Evolutionary conservation across 2,888 invertebrate species (phyloP).

Genomic region (Trissolcus japonicus): DNA sequence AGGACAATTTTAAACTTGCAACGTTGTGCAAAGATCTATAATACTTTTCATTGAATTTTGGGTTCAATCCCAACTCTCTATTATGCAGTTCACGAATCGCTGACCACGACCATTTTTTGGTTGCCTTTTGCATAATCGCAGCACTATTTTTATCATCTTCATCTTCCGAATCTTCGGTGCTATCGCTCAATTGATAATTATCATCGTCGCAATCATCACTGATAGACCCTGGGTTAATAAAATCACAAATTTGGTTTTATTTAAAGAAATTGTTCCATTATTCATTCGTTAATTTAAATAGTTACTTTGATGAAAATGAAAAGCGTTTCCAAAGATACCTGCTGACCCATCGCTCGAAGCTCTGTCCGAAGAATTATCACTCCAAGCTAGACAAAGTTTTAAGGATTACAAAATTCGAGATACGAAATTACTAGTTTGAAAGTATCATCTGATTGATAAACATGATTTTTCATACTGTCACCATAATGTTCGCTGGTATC

Average conservation of each 20-base stretch:
- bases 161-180: slow-evolving; percentile 22
- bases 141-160: slow-evolving; percentile 18
- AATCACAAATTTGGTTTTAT: too few relatives aligned
- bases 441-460: too few relatives aligned
- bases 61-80: slow-evolving; percentile 81
- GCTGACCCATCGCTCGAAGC: background rate
- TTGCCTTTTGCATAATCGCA: slow-evolving; percentile 75
- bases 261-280: too few relatives aligned
- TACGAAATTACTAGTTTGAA: too few relatives aligned
- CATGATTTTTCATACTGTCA: too few relatives aligned
- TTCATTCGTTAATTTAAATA: too few relatives aligned
- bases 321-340: slow-evolving; percentile 7
- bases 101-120: slow-evolving; percentile 83
- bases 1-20: slow-evolving; percentile 87
- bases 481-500: slow-evolving; percentile 7
- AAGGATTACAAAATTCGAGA: background rate
- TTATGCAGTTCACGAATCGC: slow-evolving; percentile 82
- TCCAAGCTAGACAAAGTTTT: slow-evolving; percentile 1
- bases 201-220: slow-evolving; percentile 7
- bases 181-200: slow-evolving; percentile 12
- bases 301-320: background rate
- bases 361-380: background rate
- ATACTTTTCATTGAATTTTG: slow-evolving; percentile 83
- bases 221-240: background rate
- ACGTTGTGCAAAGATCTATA: slow-evolving; percentile 90